A percentile compares a stretch with the other conserved stretches of the same genome.
These are phyloP conservation scores for Antheraea pernyi DNA, from an alignment of 1,140 invertebrate genomes.

Conservation along the genomic window DNA sequence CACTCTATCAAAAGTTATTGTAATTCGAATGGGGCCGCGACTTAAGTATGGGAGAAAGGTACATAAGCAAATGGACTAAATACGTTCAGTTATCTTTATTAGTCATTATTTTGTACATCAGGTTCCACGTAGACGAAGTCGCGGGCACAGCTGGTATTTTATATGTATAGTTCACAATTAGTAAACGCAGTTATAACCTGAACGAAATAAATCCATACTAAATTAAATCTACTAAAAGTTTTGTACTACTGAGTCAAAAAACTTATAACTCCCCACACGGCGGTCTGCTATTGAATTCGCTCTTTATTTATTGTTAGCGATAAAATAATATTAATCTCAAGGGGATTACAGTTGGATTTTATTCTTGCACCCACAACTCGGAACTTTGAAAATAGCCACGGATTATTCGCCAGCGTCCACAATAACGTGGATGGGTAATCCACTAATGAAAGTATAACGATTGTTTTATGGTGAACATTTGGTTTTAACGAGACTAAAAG, in stretches of 20 bases:
- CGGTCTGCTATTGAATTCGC: constrained; percentile 64
- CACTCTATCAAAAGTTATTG: too few species aligned
- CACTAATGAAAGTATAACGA: constrained; percentile 37
- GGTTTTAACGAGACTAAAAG: constrained; percentile 28
- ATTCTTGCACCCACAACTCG: constrained; percentile 60
- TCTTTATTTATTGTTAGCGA: constrained; percentile 75
- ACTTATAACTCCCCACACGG: constrained; percentile 60
- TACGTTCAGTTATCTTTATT: too few species aligned
- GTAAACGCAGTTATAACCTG: constrained; percentile 30
- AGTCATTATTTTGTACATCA: too few species aligned
- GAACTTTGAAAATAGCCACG: constrained; percentile 58
- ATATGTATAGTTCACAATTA: too few species aligned
- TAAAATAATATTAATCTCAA: constrained; percentile 79
- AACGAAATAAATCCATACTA: constrained; percentile 60
- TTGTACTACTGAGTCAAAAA: constrained; percentile 70
- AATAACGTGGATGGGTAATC: constrained; percentile 49
- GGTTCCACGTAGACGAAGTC: too few species aligned
- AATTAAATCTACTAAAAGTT: constrained; percentile 71
- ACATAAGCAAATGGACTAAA: too few species aligned
- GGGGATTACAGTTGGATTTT: constrained; percentile 69
- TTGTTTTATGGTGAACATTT: constrained; percentile 34
- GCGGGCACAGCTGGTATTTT: too few species aligned
- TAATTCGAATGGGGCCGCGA: too few species aligned
- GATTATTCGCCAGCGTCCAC: constrained; percentile 50
- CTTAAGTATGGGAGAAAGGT: too few species aligned